A percentile compares a stretch with the other conserved stretches of the same genome.
Evolutionary conservation across 2,888 invertebrate species (phyloP).

Genomic region (Drosophila barbarae): DNA sequence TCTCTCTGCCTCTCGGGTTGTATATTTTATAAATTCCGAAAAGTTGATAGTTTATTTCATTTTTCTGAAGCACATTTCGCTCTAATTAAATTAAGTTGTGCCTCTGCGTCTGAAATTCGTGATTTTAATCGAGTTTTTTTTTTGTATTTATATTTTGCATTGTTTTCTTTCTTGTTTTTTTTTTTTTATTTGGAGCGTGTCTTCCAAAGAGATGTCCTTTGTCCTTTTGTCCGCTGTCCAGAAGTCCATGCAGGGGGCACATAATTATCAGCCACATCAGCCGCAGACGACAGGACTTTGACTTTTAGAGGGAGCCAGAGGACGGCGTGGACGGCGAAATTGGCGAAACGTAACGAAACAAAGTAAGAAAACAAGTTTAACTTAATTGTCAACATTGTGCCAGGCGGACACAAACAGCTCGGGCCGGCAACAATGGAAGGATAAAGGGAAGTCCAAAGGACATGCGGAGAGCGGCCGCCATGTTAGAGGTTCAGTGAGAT

Average conservation of each 20-base stretch:
- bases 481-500: constrained; percentile 38
- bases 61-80: constrained; percentile 1
- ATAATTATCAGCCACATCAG: constrained; percentile 73
- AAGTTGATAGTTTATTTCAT: constrained; percentile 9
- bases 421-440: constrained; percentile 23
- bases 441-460: constrained; percentile 7
- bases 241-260: constrained; percentile 46
- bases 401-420: constrained; percentile 35
- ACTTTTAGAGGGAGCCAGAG: constrained; percentile 51
- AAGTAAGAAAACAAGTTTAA: constrained; percentile 74
- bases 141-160: not conserved
- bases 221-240: constrained; percentile 12
- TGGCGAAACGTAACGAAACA: constrained; percentile 63
- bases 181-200: not conserved
- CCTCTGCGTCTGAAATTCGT: constrained; percentile 6
- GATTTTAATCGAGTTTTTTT: constrained; percentile 18
- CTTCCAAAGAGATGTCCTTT: constrained; percentile 8
- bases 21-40: not conserved
- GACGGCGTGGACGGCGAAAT: constrained; percentile 32
- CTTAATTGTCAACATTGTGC: constrained; percentile 72
- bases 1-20: not conserved
- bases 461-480: not conserved
- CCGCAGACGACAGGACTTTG: constrained; percentile 62
- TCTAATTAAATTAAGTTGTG: constrained; percentile 26
- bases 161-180: not conserved